Base-by-base conservation (phyloP, 2,888 invertebrate genomes). In the Oeneis ivallda region DNA sequence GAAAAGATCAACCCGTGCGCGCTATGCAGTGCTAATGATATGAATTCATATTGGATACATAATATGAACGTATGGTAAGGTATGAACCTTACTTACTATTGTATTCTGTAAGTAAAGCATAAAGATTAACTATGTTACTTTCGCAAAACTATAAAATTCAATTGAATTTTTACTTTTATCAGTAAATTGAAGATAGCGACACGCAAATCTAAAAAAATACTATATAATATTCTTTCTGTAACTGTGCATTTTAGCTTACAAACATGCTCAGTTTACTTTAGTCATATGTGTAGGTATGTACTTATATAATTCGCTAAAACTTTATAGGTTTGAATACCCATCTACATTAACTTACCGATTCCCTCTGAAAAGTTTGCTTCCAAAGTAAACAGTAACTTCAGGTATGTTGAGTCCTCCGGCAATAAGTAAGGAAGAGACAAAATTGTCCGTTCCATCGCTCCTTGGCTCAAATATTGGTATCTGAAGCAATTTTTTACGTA, bases 381-480 rank as follows among this genome's bases (percentile, higher is more conserved):
- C 96, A 82, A 99, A 99, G 83, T 96, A 97, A 11, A 99, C 94
- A 43, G 97, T 95, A 1, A 99, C 99, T 92, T 99, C 99, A 0
- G 98, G 98, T 71, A 99, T 97, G 68, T 94, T 94, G 76, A 96
- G 96, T 72, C 95, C 95, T 2, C 97, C 98, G 8, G 99, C 98
- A 41, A 99, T 94, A 47, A 98, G 94, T 13, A 99, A 87, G 0
- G 99, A 96, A 0, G 96, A 95, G 15, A 98, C 94, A 70, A 99
- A 96, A 83, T 99, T 99, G 74, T 98, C 97, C 70, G 96, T 94
- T 1, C 98, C 99, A 80, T 99, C 99, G 75, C 96, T 98, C 26
- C 98, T 94, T 0, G 96, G 94, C 82, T 99, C 98, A 80, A 98
- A 98, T 72, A 99, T 96, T 2, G 99, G 98, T 72, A 98, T 96